Conservation (phyloP, 1,140 invertebrate species). For the Scaptomyza montana region DNA sequence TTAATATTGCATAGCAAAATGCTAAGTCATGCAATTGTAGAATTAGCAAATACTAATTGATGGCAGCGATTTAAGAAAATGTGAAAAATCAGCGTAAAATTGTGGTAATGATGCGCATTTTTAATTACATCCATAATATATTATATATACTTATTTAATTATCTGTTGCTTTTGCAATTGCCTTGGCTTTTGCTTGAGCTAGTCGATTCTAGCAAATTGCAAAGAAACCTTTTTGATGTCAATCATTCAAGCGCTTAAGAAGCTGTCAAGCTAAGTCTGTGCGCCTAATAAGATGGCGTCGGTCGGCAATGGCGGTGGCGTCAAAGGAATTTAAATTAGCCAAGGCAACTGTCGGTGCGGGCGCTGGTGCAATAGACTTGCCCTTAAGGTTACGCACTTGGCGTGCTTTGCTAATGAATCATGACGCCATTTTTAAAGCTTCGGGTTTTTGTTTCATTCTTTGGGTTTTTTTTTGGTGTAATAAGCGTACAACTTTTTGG, state of each 20-base stretch:
- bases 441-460: constrained; percentile 30
- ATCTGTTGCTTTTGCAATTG: constrained; percentile 6
- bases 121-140: constrained; percentile 61
- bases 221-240: constrained; percentile 76
- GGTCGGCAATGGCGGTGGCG: constrained; percentile 29
- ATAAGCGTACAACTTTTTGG: constrained; percentile 80
- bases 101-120: constrained; percentile 65
- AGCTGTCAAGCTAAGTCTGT: constrained; percentile 73
- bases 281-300: constrained; percentile 62
- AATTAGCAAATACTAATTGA: constrained; percentile 25
- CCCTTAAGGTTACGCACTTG: constrained; percentile 62
- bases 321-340: constrained; percentile 81
- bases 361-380: constrained; percentile 61
- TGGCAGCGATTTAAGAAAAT: constrained; percentile 36
- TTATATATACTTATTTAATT: constrained; percentile 35
- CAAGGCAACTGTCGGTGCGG: constrained; percentile 53
- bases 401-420: constrained; percentile 70
- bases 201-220: constrained; percentile 34
- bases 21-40: constrained; percentile 28
- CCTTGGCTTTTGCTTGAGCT: constrained; percentile 18
- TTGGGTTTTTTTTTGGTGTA: constrained; percentile 58
- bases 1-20: not conserved
- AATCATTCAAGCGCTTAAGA: constrained; percentile 81
- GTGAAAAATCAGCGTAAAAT: constrained; percentile 53
- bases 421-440: constrained; percentile 65